Evolutionary conservation across 1,140 invertebrate genomes (phyloP), one percentile per base, ranked within the genome.

Genomic region (Aphelenchoides avenae): DNA sequence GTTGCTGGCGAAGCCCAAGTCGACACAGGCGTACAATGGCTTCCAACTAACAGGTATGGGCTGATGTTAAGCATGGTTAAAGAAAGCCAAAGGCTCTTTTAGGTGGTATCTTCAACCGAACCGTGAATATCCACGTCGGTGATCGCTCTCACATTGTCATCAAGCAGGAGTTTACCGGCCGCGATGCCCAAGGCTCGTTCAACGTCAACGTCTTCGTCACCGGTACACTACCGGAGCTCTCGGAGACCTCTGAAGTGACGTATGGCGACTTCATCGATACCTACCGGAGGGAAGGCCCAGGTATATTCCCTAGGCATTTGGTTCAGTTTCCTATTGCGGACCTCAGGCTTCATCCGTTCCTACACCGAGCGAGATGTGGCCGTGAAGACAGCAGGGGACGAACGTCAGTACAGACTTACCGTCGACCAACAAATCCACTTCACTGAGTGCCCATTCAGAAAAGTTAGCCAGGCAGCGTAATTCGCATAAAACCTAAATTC

Each of bases 251-350:
- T 83, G 82, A 4, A 80, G 82, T 0, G 84, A 83, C 63, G 48
- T 82, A 89, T 26, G 78, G 83, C 4, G 88, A 91, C 75, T 88
- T 86, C 71, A 84, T 86, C 50, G 87, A 92, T 77, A 85, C 89
- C 65, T 91, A 87, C 75, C 86, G 85, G 0, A 81, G 84, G 56
- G 83, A 84, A 18, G 78, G 80, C 29, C 79, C 83, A 42, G 86
- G 86, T 59, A 26, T 37, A 18, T 36, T 36, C 13, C 18, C 13
- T n/a, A 36, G 18, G 18, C 34, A 36, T 36, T 36, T 13, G 13
- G 18, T 24, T 33, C n/a, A n/a, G n/a, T n/a, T n/a, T n/a, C n/a
- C n/a, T n/a, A n/a, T 30, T 7, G 7, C 18, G 24, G 24, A 5
- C 13, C 47, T 60, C 33, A 60, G 57, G 57, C 30, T 39, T 65